Evolutionary conservation across 1,140 invertebrate species (phyloP).

Genomic region (Aphelinus certus): DNA sequence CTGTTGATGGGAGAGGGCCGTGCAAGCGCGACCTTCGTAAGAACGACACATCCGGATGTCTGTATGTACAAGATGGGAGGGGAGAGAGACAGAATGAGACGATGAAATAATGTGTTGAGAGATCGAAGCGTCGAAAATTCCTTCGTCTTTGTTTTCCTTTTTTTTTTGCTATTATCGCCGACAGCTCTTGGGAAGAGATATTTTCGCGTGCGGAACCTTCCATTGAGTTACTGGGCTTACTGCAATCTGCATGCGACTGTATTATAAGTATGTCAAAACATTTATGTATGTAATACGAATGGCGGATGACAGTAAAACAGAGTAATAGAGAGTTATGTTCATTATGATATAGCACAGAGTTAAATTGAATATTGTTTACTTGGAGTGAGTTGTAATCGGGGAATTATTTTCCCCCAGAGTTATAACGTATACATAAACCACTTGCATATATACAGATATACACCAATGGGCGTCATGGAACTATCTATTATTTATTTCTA

Average conservation of each 20-base stretch:
- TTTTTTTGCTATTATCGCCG: conserved; percentile 6
- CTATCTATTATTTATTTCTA: conserved; percentile 38
- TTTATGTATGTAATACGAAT: no score
- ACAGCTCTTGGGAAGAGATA: conserved; percentile 6
- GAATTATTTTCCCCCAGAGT: conserved; percentile 7
- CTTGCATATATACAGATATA: conserved; percentile 34
- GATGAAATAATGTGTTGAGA: neutral
- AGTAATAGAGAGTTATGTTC: neutral
- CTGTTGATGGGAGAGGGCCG: neutral
- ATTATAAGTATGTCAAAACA: no score
- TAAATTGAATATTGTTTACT: no score
- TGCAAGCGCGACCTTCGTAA: neutral
- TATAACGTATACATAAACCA: conserved; percentile 28
- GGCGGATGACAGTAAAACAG: neutral
- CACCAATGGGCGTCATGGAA: conserved; percentile 29
- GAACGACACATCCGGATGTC: neutral
- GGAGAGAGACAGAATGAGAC: no score
- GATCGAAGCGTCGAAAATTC: conserved; percentile 27
- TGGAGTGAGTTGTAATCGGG: no score
- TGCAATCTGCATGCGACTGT: no score
- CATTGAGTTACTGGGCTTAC: no score
- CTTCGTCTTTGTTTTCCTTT: conserved; percentile 26
- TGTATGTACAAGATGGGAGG: no score
- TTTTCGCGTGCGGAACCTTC: neutral
- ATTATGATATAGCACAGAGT: neutral